Evolutionary conservation across 2,888 invertebrate species (phyloP), one percentile per base, ranked within the genome.

Genomic region (Agonopterix arenella): DNA sequence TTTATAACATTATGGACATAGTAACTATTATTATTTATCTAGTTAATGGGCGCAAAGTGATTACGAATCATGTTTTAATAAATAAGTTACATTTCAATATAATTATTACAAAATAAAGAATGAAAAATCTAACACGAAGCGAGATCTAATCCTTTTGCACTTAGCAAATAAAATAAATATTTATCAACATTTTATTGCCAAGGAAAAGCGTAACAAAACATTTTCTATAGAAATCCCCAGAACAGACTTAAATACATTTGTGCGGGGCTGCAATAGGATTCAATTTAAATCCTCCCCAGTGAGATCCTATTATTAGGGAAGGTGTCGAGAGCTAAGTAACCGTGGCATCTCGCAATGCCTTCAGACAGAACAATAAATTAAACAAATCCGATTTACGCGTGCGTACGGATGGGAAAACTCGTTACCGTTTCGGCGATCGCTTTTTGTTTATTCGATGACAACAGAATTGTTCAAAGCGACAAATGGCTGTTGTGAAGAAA

Each of bases 321-420:
- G 82, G 84, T 82, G 84, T 82, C 79, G 74, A 68, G 76, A 73
- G 64, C 75, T 82, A 85, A 86, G 84, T 80, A 83, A 82, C 79
- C 84, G 83, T 84, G 70, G 72, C 77, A 76, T 70, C 73, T 71
- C 70, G 62, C 62, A 68, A 71, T 75, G 70, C 74, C 70, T 74
- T 65, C 60, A 73, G 74, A 76, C 76, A 74, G 67, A 72, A 79
- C 78, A 79, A 86, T 88, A 88, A 88, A 88, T 88, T 88, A 84
- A 74, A 84, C 82, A 84, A 86, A 88, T 84, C 86, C 80, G 84
- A 88, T 88, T 84, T 84, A 77, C 83, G 82, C 85, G 83, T 82
- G 77, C 76, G 68, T 66, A 71, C 64, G 71, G 73, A 61, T 66
- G 67, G 62, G 18, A 18, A 48, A 48, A 38, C 51, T 62, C 68